Evolutionary conservation across 2,113 vertebrate species (phyloP), one percentile per base, ranked within the genome.

Genomic region (Excalfactoria chinensis): DNA sequence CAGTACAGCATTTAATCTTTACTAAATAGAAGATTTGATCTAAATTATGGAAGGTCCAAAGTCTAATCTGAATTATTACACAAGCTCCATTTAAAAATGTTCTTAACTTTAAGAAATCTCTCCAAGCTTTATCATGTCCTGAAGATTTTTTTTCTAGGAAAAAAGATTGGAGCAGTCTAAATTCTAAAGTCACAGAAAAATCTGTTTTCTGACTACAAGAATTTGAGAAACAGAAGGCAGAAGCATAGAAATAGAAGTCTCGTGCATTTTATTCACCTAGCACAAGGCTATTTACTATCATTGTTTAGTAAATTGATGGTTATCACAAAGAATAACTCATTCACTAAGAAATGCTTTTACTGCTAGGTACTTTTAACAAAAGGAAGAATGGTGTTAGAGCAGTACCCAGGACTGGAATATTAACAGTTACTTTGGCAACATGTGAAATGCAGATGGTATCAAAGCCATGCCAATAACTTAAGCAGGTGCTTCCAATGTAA

Each of bases 381-480:
- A 68, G 8, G 23, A n/a, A 77, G 23, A 74, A 80, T 6, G 22
- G 51, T 64, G 19, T 30, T 13, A 72, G 82, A 92, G 64, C 26
- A 49, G 79, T 41, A 55, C 55, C 1, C 6, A 30, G 73, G 74
- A 71, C 0, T 48, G 63, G 32, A 87, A 82, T 75, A 88, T 85
- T 76, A 91, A 88, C 88, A 84, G 86, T 4, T 94, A 72, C 51
- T 69, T 81, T 91, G 88, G 79, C 90, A 93, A 81, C 14, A 44
- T 10, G 26, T 58, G 62, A 90, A 81, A 80, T 75, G 73, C 88
- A 95, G 92, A 93, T 90, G 75, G 79, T 77, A 70, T 48, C 86
- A 93, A 68, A 88, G 86, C 91, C 34, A 56, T 6, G 53, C 80
- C 93, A 93, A 32, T 90, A 95, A 84, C 35, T 88, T 81, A 56